These are phyloP conservation scores for Psettodes erumei DNA, from an alignment of 2,113 vertebrate species.

Conservation along the genomic window DNA sequence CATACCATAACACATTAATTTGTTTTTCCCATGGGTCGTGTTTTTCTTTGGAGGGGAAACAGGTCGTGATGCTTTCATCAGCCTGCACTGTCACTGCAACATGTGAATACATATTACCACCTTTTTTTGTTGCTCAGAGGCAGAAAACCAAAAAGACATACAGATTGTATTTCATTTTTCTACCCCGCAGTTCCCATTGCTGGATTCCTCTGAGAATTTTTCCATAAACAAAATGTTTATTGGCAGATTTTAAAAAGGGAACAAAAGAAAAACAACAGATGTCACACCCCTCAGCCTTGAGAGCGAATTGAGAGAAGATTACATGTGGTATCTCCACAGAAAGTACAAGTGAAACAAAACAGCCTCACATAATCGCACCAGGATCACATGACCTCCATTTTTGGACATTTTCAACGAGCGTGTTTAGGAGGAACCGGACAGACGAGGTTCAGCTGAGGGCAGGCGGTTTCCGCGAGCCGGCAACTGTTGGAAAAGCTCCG, in stretches of 20 bases:
- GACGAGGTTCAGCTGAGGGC: conserved; percentile 23
- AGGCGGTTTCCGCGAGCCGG: conserved; percentile 5
- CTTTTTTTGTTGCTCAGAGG: not conserved
- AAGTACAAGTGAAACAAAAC: conserved; percentile 42
- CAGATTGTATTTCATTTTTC: not conserved
- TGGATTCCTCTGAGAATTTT: conserved; percentile 21
- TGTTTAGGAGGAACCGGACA: not conserved
- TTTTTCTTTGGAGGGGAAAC: conserved; percentile 34
- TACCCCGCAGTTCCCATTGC: not conserved
- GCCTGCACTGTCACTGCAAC: conserved; percentile 2
- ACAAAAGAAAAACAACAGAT: not conserved
- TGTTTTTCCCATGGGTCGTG: conserved; percentile 47
- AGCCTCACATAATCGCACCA: conserved; percentile 22
- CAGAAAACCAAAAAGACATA: not conserved
- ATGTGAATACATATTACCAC: not conserved
- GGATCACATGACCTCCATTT: conserved; percentile 7
- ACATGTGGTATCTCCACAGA: conserved; percentile 27
- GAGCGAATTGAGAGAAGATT: conserved; percentile 15
- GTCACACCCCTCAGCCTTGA: conserved; percentile 35
- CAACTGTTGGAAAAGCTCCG: conserved; percentile 29
- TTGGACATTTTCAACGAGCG: conserved; percentile 13
- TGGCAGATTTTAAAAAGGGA: conserved; percentile 12
- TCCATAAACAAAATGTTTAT: conserved; percentile 52
- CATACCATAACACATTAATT: conserved; percentile 45
- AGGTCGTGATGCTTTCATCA: conserved; percentile 39